Base-by-base conservation (phyloP, 2,113 vertebrate genomes). In the Solea senegalensis region DNA sequence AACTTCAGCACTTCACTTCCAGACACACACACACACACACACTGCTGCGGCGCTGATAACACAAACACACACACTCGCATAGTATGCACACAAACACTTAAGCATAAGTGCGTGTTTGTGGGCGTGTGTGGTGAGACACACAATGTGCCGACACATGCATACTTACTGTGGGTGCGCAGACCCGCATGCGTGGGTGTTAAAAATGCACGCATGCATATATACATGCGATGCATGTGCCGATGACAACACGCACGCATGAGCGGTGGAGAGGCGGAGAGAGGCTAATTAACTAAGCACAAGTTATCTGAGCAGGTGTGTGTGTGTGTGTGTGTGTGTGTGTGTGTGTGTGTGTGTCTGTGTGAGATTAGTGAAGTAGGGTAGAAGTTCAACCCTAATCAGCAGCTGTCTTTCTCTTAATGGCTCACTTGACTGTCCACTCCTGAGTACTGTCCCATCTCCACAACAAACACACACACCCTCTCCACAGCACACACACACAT, bases 381-480 rank as follows among this genome's bases (percentile, higher is more conserved):
- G 52, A 68, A 53, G 61, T 76, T 76, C 48, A 49, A 8, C 28
- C 34, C 65, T 88, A 85, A 89, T 90, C 88, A 67, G 69, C 41
- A 7, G 44, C 40, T 9, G n/a, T 63, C 74, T 44, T 16, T 26
- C 12, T 66, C 21, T 65, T 83, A 71, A 80, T 76, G 73, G 78
- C 67, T 66, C 71, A 80, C 81, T 73, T 82, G 55, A 65, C 46
- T 3, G 63, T 75, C 72, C 78, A 58, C 82, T 78, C 21, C 74
- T 27, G 44, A 62, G 71, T 61, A 52, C 43, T 2, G 8, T 45
- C 49, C 43, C 80, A 72, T 83, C 86, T 84, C 88, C 83, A 84
- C 76, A 90, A 84, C 87, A 90, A 86, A 88, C 72, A 85, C 21
- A n/a, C n/a, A 16, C 43, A 61, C 26, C 50, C 72, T 54, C 73